These are phyloP conservation scores for Alentia gelatinosa DNA, from an alignment of 2,888 invertebrate species.

Conservation along the genomic window DNA sequence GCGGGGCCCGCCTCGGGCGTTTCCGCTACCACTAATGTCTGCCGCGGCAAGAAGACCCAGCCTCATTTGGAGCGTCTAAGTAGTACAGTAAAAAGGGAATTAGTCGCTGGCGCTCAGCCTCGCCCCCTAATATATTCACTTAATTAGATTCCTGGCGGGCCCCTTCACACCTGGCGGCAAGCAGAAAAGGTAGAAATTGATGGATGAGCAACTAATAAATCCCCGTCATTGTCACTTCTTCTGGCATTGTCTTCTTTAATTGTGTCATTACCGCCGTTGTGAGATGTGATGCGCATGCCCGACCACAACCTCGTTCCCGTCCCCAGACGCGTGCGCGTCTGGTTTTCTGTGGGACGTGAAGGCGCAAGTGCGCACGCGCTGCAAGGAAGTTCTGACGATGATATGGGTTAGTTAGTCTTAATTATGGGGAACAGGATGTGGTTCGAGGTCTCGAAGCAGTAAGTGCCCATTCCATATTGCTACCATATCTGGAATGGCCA, in stretches of 20 bases:
- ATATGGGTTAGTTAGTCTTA: not conserved
- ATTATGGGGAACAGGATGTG: too few relatives aligned
- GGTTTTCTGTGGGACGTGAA: not conserved
- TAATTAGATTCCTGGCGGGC: not conserved
- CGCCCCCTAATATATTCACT: conserved; percentile 42
- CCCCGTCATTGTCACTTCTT: conserved; percentile 34
- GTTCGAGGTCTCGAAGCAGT: too few relatives aligned
- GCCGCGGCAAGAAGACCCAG: not conserved
- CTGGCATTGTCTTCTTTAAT: conserved; percentile 47
- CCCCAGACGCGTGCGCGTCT: not conserved
- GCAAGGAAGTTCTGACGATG: not conserved
- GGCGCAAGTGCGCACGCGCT: not conserved
- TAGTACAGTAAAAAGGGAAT: conserved; percentile 53
- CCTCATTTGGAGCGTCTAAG: conserved; percentile 33
- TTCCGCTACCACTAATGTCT: not conserved
- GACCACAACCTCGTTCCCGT: not conserved
- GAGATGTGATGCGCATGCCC: conserved; percentile 3
- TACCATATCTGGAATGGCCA: too few relatives aligned
- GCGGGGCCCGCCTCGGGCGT: not conserved
- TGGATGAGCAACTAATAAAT: conserved; percentile 28
- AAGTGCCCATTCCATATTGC: too few relatives aligned
- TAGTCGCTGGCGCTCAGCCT: conserved; percentile 20
- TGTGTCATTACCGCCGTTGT: not conserved
- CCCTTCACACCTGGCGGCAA: conserved; percentile 44
- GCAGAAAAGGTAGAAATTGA: conserved; percentile 35